phyloP scores from a whole-genome alignment of 2,113 vertebrate genomes.

The Speoplatyrhinus poulsoni region DNA sequence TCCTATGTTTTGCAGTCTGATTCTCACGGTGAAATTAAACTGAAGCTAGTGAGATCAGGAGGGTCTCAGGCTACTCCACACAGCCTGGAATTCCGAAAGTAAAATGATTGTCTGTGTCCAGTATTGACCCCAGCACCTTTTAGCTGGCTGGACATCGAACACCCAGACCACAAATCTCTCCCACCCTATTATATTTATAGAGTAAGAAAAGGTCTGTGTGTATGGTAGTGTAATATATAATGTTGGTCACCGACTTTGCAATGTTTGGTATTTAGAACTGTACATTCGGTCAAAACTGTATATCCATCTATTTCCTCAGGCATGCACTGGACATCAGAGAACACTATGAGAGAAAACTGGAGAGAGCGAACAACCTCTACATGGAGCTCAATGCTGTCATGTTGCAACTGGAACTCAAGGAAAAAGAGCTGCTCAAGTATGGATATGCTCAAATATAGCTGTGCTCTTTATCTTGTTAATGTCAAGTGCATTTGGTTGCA shows the following conservation, averaged over 20 bases:
- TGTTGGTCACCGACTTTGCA: neutral
- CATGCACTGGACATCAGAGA: slow-evolving; percentile 95
- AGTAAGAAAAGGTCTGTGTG: neutral
- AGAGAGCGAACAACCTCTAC: slow-evolving; percentile 95
- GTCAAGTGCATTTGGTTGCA: slow-evolving; percentile 19
- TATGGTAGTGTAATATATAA: neutral
- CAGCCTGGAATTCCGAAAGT: too few species aligned
- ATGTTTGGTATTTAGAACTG: neutral
- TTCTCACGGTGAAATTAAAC: too few species aligned
- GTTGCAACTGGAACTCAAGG: slow-evolving; percentile 96
- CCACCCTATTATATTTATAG: too few species aligned
- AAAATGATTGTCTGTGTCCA: neutral
- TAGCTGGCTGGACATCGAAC: too few species aligned
- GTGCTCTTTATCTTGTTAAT: neutral
- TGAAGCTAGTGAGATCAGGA: too few species aligned
- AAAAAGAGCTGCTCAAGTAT: slow-evolving; percentile 93
- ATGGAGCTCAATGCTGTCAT: slow-evolving; percentile 97
- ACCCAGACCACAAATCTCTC: too few species aligned
- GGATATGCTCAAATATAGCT: slow-evolving; percentile 12
- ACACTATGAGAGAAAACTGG: slow-evolving; percentile 95
- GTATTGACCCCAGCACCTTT: too few species aligned
- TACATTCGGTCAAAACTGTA: neutral
- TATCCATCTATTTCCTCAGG: slow-evolving; percentile 63
- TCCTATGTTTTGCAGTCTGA: too few species aligned
- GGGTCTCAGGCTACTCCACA: too few species aligned